Conservation (phyloP, 2,113 vertebrate genomes). For the Stictonetta naevosa region DNA sequence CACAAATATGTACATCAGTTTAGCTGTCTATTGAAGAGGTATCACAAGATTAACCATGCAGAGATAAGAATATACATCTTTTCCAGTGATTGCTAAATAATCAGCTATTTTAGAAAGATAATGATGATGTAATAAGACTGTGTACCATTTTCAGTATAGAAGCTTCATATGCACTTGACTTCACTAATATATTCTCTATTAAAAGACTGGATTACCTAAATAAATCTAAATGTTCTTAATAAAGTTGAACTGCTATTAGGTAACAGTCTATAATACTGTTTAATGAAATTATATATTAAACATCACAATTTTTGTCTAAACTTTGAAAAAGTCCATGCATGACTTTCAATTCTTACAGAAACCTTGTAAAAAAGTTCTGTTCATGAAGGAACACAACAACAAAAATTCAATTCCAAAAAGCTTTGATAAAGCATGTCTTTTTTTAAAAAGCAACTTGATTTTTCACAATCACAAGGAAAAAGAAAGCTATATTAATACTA, state of each 20-base stretch:
- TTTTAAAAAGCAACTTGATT: not conserved
- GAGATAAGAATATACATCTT: not conserved
- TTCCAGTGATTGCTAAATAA: not conserved
- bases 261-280: not conserved
- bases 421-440: not conserved
- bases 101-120: not conserved
- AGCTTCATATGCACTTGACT: not conserved
- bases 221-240: not conserved
- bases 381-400: not conserved
- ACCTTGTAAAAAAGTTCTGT: not conserved
- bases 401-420: not conserved
- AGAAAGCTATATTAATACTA: not conserved
- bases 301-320: not conserved
- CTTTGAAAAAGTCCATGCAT: not conserved
- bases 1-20: not conserved
- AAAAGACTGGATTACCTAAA: not conserved
- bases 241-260: not conserved
- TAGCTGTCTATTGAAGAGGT: not conserved
- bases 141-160: not conserved
- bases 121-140: not conserved
- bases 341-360: not conserved
- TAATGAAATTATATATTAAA: not conserved
- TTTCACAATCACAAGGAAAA: constrained; percentile 30
- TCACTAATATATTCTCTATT: not conserved
- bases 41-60: not conserved